Evolutionary conservation across 2,888 invertebrate genomes (phyloP), one percentile per base, ranked within the genome.

Genomic region (Oscheius myriophilus): DNA sequence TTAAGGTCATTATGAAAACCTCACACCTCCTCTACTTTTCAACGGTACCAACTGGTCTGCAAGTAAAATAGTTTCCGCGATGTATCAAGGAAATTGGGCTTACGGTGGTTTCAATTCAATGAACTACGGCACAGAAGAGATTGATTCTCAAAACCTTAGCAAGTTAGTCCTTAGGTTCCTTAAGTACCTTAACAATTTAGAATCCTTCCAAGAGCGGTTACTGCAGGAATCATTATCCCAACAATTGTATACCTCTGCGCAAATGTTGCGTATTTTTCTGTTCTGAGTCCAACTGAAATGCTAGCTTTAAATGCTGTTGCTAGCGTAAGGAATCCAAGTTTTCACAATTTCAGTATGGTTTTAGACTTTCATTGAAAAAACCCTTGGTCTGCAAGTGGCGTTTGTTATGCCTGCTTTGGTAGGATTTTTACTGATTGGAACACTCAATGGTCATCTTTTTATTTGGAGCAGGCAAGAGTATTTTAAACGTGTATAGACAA

Each of bases 41-140:
- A 69, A 71, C 16, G 72, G 70, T 2, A 66, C 57, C 25, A 55
- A 72, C 25, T 75, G 62, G 58, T 71, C 67, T 18, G 65, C 75
- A 1, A 67, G 71, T 21, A 69, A 75, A 12, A 73, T 77, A 46
- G 74, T 72, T 0, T 33, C 75, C 16, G 75, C 75, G 1, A 74
- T 78, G 58, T 78, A 78, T 66, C 73, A 71, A 52, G 78, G 78
- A 7, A 78, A 73, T 58, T 78, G 78, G 78, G 78, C 78, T 12
- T 78, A 73, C 54, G 76, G 72, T 26, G 78, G 78, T 11, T 78
- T 71, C 41, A 71, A 72, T 0, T 75, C 76, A 16, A 54, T 78
- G 25, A 78, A 78, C 64, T 78, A 73, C 55, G 78, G 78, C 12
- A 71, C 78, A 0, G 78, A 78, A 49, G 78, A 78, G 23, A 72